These are phyloP conservation scores for Pongo abelii DNA, from an alignment of 2,113 vertebrate species.

Conservation along the genomic window DNA sequence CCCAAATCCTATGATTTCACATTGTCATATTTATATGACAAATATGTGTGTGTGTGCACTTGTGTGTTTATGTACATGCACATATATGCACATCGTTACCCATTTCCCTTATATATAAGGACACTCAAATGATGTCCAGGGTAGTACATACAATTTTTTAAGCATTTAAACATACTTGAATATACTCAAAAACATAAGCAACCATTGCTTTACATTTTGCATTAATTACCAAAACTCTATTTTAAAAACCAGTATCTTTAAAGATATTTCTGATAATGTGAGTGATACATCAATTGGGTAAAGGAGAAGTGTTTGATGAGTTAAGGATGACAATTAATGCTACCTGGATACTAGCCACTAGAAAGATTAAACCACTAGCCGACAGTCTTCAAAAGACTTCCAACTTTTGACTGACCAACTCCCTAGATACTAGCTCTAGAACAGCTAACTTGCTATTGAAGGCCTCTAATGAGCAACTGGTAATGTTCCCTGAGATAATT, in stretches of 20 bases:
- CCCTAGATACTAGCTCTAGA: slow-evolving; percentile 22
- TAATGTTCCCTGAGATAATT: slow-evolving; percentile 37
- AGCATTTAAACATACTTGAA: not conserved
- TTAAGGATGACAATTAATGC: not conserved
- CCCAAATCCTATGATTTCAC: not conserved
- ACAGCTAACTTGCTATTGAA: not conserved
- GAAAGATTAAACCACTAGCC: not conserved
- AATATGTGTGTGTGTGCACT: not conserved
- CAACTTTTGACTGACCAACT: not conserved
- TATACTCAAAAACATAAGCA: not conserved
- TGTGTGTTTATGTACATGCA: not conserved
- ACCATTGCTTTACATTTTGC: not conserved
- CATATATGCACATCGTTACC: not conserved
- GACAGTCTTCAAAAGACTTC: not conserved
- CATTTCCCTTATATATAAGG: not conserved
- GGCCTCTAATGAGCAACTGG: not conserved
- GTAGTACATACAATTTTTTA: not conserved
- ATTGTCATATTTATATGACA: not conserved
- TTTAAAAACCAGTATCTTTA: not conserved
- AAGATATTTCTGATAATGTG: not conserved
- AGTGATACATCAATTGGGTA: not conserved
- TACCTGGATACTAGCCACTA: not conserved
- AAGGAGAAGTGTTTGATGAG: not conserved
- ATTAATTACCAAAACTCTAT: not conserved
- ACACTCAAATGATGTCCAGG: not conserved